phyloP scores from a whole-genome alignment of 2,113 vertebrate genomes.

The Gasterosteus nipponicus region DNA sequence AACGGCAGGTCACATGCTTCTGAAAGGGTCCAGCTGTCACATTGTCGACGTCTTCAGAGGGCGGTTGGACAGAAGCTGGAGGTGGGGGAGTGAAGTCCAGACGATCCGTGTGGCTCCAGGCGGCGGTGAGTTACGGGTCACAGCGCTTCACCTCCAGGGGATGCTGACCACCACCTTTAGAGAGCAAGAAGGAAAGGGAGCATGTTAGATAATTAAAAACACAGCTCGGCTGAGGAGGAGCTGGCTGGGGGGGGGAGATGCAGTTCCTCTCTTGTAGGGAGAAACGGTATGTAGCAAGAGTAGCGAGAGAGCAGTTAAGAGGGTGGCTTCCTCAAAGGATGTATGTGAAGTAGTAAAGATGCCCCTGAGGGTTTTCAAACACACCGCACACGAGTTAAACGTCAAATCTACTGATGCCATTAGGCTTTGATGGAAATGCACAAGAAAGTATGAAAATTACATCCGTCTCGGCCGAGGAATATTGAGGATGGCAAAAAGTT shows the following conservation, averaged over 20 bases:
- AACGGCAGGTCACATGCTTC: slow-evolving; percentile 60
- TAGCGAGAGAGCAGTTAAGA: slow-evolving; percentile 9
- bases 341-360: slow-evolving; percentile 4
- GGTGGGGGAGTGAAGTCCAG: neutral
- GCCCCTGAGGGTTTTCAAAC: neutral
- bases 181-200: slow-evolving; percentile 28
- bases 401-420: slow-evolving; percentile 26
- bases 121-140: neutral
- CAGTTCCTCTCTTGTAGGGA: slow-evolving; percentile 28
- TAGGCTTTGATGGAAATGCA: slow-evolving; percentile 18
- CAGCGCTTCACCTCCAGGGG: slow-evolving; percentile 29
- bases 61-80: slow-evolving; percentile 13
- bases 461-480: neutral
- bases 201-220: slow-evolving; percentile 49
- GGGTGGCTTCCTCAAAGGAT: slow-evolving; percentile 31
- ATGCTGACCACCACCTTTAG: slow-evolving; percentile 46
- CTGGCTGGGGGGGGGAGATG: slow-evolving; percentile 8
- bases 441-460: neutral
- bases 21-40: slow-evolving; percentile 63
- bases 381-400: neutral
- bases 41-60: slow-evolving; percentile 45
- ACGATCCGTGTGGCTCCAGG: slow-evolving; percentile 20
- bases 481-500: slow-evolving; percentile 8
- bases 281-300: slow-evolving; percentile 27
- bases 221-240: neutral